Base-by-base conservation (phyloP, 2,113 vertebrate genomes). In the Grammomys surdaster region DNA sequence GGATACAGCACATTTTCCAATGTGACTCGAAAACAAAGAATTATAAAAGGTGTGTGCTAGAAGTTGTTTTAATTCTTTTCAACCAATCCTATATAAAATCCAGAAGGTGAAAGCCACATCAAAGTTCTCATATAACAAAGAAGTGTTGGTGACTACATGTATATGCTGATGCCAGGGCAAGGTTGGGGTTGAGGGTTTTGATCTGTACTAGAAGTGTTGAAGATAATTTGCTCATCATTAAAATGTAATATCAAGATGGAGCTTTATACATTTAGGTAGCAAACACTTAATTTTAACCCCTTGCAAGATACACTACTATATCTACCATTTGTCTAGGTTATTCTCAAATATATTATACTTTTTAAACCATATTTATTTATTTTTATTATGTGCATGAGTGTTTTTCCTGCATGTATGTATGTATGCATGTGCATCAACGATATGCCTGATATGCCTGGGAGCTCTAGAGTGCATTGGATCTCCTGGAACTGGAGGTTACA, bases 1-100 rank as follows among this genome's bases (percentile, higher is more conserved):
- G 96, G 98, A 98, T 98, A 98, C 98, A 98, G 98, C 92, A 98
- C 98, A 98, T 98, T 98, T 98, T 97, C 98, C 97, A 97, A 89
- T 87, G 95, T 98, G 95, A 97, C 96, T 98, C 92, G 85, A 95
- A 98, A 98, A 98, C 97, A 98, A 98, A 98, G 97, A 96, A 98
- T 98, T 97, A 98, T 95, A 98, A 98, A 98, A 98, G 67, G 31
- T 70, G 80, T 91, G 46, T 54, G 89, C 78, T 96, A 96, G 96
- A 96, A 96, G 98, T 98, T 97, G 86, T 97, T 98, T 97, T 97
- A 92, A 82, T 90, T 97, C 17, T 96, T 96, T 11, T 48, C 22
- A 95, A 17, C 3, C 7, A 94, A 63, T n/a, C 58, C 2, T 67
- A 80, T 75, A 24, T 94, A 96, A 98, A 97, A 97, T 46, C 13